Conservation (phyloP, 2,113 vertebrate genomes). For the Hydrolagus affinis region DNA sequence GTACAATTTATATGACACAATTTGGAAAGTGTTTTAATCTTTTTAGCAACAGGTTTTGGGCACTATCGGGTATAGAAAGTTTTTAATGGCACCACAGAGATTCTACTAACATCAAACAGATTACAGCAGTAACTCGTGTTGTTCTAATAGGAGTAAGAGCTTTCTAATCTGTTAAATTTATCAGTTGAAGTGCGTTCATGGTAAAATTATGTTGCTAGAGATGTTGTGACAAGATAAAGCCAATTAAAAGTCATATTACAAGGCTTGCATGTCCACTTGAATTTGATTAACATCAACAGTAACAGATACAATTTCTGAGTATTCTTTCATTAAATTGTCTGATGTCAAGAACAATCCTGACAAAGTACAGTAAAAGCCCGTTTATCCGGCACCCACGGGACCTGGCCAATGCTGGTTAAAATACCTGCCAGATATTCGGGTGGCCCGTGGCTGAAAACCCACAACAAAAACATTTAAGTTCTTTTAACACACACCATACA, state of each 20-base stretch:
- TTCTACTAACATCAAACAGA: background rate
- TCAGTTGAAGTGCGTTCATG: background rate
- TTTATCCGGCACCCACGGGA: too few species aligned
- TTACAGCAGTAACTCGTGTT: background rate
- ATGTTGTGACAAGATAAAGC: too few species aligned
- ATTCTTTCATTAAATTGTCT: background rate
- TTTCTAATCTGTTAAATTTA: background rate
- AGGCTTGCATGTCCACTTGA: background rate
- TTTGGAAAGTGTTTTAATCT: background rate
- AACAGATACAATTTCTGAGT: background rate
- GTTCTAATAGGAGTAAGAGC: too few species aligned
- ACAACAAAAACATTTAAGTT: too few species aligned
- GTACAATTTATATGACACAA: background rate
- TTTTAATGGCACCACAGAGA: background rate
- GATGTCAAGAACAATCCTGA: background rate
- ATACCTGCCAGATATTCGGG: too few species aligned
- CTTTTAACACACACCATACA: too few species aligned
- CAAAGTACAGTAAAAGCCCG: too few species aligned
- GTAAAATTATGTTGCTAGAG: too few species aligned
- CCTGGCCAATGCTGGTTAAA: too few species aligned
- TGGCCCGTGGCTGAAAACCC: too few species aligned
- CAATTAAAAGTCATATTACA: background rate
- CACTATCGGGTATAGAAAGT: background rate
- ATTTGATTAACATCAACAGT: background rate
- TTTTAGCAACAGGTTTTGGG: background rate